These are phyloP conservation scores for Otolemur crassicaudatus DNA, from an alignment of 2,797 vertebrate species.

Conservation along the genomic window DNA sequence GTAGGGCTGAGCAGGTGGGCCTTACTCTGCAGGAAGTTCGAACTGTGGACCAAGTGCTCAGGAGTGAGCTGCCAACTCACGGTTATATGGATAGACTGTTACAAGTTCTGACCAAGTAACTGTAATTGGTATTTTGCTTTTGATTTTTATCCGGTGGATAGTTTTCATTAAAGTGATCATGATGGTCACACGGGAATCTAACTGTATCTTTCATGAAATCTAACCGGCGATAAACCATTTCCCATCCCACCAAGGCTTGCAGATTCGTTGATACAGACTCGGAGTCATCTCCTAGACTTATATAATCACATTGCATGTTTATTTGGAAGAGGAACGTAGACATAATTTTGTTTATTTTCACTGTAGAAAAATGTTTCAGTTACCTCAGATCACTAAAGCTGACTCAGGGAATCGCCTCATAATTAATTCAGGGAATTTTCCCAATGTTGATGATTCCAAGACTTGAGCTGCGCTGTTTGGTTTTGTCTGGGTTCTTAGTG, in stretches of 20 bases:
- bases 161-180: neutral
- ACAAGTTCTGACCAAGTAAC: neutral
- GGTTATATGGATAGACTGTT: neutral
- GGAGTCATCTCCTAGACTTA: constrained; percentile 63
- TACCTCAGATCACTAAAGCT: constrained; percentile 49
- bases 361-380: constrained; percentile 48
- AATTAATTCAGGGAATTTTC: constrained; percentile 56
- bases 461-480: neutral
- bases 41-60: neutral
- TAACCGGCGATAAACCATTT: constrained; percentile 47
- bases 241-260: neutral
- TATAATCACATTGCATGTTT: constrained; percentile 63
- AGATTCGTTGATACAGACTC: constrained; percentile 1
- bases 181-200: neutral
- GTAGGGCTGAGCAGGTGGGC: neutral
- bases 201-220: constrained; percentile 14
- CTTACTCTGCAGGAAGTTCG: neutral
- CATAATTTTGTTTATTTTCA: constrained; percentile 62
- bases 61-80: neutral
- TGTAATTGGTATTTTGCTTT: neutral
- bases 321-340: constrained; percentile 61
- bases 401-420: constrained; percentile 66
- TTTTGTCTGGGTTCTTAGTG: neutral
- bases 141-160: constrained; percentile 9
- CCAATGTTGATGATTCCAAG: constrained; percentile 15